Base-by-base conservation (phyloP, 1,140 invertebrate genomes). In the Caenorhabditis brenneri region DNA sequence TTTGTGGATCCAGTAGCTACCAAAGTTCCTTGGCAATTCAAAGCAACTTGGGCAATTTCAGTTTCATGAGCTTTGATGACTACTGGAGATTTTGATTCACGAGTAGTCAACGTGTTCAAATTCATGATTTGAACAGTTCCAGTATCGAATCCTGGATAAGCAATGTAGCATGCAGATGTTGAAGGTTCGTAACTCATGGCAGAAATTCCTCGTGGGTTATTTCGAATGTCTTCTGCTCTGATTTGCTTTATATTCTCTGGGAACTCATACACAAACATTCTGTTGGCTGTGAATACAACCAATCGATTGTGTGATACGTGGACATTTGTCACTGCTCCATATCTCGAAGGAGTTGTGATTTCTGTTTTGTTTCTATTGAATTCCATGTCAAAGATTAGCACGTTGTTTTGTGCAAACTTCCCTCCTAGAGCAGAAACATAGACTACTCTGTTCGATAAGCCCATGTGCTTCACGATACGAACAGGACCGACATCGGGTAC, bases 61-160 rank as follows among this genome's bases (percentile, higher is more conserved):
- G 42, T 58, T 22, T 79, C 2, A 42, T 83, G 82, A 24, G 82
- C 82, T 6, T 83, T 74, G 22, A 83, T 83, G 4, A 65, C 49
- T 24, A 49, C n/a, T 24, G 82, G 82, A 1, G 82, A 65, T 15
- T 74, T 65, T 3, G 82, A 83, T 29, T 65, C 60, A 55, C 78
- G 69, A 5, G 69, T 49, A 6, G 82, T 83, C 24, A 83, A 29
- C 9, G 82, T 60, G n/a, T 79, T 83, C 48, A 83, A 39, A 39
- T 83, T 60, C 82, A 83, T 83, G 9, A 83, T 49, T 39, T 80
- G 82, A 15, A 83, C 39, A 19, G 36, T 48, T 39, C 82, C 82
- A 0, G 46, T 48, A 31, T 83, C 58, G 74, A 79, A 83, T 46
- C 82, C 82, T 22, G 82, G 82, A 31, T 83, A 83, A 27, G 65